Percentiles rank a stretch among this genome's conserved stretches.
Conservation (phyloP, 2,113 vertebrate genomes). For the Oncorhynchus kisutch region DNA sequence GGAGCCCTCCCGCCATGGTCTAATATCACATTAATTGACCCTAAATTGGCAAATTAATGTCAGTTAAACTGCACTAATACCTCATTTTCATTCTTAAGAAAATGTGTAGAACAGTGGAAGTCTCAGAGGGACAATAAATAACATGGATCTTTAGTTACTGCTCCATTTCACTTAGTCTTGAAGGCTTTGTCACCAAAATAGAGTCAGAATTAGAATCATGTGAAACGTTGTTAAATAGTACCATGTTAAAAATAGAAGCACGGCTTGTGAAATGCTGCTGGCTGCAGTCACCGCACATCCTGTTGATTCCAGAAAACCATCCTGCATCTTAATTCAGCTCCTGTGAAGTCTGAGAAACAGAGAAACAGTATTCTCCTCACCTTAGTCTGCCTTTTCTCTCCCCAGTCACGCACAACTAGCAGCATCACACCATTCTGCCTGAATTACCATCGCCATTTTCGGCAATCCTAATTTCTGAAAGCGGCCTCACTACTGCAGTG, state of each 20-base stretch:
- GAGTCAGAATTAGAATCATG: not conserved
- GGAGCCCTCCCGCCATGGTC: conserved; percentile 14
- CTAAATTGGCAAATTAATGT: conserved; percentile 45
- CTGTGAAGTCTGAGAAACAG: not conserved
- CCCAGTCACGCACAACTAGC: conserved; percentile 5
- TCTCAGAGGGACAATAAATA: conserved; percentile 20
- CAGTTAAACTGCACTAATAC: conserved; percentile 27
- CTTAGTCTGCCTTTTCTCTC: not conserved
- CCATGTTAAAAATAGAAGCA: not conserved
- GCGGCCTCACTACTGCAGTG: not conserved
- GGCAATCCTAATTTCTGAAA: not conserved
- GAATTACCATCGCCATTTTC: not conserved
- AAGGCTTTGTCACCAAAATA: not conserved
- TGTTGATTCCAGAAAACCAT: conserved; percentile 3
- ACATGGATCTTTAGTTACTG: conserved; percentile 45
- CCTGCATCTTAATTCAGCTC: not conserved
- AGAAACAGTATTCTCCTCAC: conserved; percentile 20
- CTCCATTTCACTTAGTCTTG: conserved; percentile 43
- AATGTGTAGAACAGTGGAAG: no score
- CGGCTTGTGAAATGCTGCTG: no score
- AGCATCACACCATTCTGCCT: conserved; percentile 17
- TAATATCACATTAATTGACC: conserved; percentile 45
- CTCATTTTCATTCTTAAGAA: no score
- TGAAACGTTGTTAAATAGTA: not conserved
- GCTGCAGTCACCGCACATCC: not conserved